These are phyloP conservation scores for Bombycilla garrulus DNA, from an alignment of 2,113 vertebrate genomes.

Conservation along the genomic window DNA sequence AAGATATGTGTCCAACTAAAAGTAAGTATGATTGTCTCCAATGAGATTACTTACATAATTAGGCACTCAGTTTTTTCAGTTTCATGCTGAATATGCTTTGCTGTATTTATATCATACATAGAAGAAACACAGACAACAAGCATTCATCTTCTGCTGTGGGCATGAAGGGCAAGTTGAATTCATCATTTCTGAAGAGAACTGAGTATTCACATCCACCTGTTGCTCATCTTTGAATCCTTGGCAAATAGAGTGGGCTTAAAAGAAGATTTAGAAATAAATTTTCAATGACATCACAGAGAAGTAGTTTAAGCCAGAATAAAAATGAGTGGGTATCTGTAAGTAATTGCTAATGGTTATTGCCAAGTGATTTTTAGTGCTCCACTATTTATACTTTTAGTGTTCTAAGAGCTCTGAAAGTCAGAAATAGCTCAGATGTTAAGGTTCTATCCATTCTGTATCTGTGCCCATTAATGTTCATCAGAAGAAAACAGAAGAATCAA, in stretches of 20 bases:
- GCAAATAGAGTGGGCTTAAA: neutral
- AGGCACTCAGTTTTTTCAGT: neutral
- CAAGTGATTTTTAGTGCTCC: neutral
- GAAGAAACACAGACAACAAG: neutral
- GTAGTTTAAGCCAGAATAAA: neutral
- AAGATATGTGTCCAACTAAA: slow-evolving; percentile 20
- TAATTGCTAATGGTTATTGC: neutral
- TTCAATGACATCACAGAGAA: neutral
- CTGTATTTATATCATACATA: neutral
- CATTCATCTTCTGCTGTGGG: neutral
- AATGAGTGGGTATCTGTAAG: neutral
- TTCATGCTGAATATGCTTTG: neutral
- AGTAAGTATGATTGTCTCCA: slow-evolving; percentile 13
- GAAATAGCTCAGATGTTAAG: neutral
- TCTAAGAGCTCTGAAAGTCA: neutral
- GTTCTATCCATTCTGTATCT: neutral
- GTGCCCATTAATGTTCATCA: neutral
- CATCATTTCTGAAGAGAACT: neutral
- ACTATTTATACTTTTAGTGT: neutral
- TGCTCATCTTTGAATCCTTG: neutral
- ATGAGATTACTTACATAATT: neutral
- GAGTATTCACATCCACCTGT: neutral
- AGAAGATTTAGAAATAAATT: neutral
- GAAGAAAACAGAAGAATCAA: neutral
- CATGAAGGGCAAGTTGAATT: neutral